Evolutionary conservation across 2,113 vertebrate species (phyloP).

Genomic region (Hoplias malabaricus): DNA sequence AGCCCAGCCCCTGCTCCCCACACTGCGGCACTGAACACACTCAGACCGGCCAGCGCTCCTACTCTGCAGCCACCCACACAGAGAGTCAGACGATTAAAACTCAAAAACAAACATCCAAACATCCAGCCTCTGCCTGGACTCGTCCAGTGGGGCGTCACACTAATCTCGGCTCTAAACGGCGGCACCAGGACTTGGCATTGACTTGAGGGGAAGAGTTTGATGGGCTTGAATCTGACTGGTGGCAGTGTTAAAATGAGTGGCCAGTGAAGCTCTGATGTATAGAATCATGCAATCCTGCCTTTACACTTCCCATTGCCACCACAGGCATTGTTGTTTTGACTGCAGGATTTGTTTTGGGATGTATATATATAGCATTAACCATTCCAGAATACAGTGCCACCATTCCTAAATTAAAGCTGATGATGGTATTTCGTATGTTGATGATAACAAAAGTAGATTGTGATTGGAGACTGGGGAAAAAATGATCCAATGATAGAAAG

Average conservation of each 20-base stretch:
- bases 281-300: slow-evolving; percentile 73
- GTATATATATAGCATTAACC: slow-evolving; percentile 34
- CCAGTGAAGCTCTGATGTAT: slow-evolving; percentile 45
- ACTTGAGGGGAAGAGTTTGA: slow-evolving; percentile 14
- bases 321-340: slow-evolving; percentile 40
- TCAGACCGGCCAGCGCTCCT: slow-evolving; percentile 36
- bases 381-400: slow-evolving; percentile 20
- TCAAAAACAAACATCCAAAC: slow-evolving; percentile 37
- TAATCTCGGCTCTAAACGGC: slow-evolving; percentile 29
- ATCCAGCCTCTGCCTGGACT: slow-evolving; percentile 36
- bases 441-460: background rate
- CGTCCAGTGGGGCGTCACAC: slow-evolving; percentile 20
- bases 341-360: slow-evolving; percentile 32
- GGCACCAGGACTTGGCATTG: slow-evolving; percentile 21
- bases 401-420: slow-evolving; percentile 21
- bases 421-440: background rate
- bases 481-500: background rate
- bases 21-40: slow-evolving; percentile 12
- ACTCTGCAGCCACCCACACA: slow-evolving; percentile 33
- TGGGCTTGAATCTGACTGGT: slow-evolving; percentile 23
- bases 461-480: background rate
- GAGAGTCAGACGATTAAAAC: slow-evolving; percentile 37
- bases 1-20: slow-evolving; percentile 41
- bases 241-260: slow-evolving; percentile 16
- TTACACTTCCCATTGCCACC: slow-evolving; percentile 74